Conservation (phyloP, 2,888 invertebrate species). For the Agonopterix subpropinquella region DNA sequence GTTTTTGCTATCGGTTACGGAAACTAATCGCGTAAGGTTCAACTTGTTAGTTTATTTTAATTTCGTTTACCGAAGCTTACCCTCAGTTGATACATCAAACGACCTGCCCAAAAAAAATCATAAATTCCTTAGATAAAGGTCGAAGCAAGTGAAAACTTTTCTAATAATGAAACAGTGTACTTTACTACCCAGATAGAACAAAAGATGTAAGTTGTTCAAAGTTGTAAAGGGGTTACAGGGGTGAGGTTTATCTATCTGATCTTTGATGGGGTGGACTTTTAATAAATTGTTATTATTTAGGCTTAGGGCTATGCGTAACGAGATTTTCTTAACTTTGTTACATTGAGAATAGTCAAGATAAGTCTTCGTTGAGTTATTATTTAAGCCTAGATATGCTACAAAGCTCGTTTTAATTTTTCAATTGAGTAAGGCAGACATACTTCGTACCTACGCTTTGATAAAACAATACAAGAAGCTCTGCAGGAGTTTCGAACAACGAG, state of each 20-base stretch:
- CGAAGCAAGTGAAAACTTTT: conserved; percentile 3
- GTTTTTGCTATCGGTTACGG: too few relatives aligned
- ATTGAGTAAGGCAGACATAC: too few relatives aligned
- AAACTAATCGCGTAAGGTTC: too few relatives aligned
- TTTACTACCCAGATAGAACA: conserved; percentile 3
- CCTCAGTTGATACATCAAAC: too few relatives aligned
- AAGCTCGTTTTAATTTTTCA: too few relatives aligned
- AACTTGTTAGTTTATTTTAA: too few relatives aligned
- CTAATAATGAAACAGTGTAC: conserved; percentile 4
- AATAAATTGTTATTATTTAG: background rate
- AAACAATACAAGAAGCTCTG: too few relatives aligned
- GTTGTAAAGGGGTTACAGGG: conserved; percentile 1
- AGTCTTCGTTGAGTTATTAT: too few relatives aligned
- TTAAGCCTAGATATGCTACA: too few relatives aligned
- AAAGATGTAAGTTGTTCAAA: conserved; percentile 4
- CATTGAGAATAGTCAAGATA: background rate
- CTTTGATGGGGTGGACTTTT: background rate
- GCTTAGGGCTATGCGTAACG: background rate
- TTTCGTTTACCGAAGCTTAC: too few relatives aligned
- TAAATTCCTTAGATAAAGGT: background rate
- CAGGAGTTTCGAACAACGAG: too few relatives aligned
- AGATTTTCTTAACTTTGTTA: background rate
- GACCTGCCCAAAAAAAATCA: background rate
- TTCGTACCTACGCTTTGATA: too few relatives aligned
- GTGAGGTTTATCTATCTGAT: background rate